A percentile compares a stretch with the other conserved stretches of the same genome.
These are phyloP conservation scores for Rutilus rutilus DNA, from an alignment of 2,113 vertebrate species.

Conservation along the genomic window DNA sequence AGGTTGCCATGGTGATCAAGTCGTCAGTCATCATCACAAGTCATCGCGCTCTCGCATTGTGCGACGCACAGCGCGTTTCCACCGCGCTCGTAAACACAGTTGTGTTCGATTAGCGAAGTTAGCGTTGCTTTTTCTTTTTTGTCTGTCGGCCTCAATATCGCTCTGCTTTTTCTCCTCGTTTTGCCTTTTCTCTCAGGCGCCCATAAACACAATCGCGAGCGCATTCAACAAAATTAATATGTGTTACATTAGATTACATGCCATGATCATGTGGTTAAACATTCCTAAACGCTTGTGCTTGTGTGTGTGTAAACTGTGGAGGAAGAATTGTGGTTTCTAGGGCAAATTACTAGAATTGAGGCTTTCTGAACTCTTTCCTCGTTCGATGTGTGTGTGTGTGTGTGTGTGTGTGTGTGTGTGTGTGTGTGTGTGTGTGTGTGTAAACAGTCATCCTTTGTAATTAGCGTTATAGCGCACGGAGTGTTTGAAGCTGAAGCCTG, in stretches of 20 bases:
- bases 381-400: not conserved
- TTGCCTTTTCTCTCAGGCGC: slow-evolving; percentile 3
- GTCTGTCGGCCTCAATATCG: slow-evolving; percentile 6
- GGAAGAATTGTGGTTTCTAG: slow-evolving; percentile 34
- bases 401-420: not conserved
- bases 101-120: slow-evolving; percentile 50
- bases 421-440: not conserved
- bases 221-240: slow-evolving; percentile 18
- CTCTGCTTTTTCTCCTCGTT: not conserved
- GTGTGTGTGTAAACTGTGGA: slow-evolving; percentile 29
- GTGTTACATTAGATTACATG: slow-evolving; percentile 3
- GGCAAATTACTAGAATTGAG: not conserved
- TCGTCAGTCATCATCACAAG: not conserved
- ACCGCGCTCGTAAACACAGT: slow-evolving; percentile 52
- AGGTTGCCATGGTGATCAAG: slow-evolving; percentile 16
- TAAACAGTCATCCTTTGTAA: not conserved
- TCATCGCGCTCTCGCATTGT: not conserved
- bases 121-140: slow-evolving; percentile 33
- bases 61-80: slow-evolving; percentile 16
- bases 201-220: not conserved
- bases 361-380: not conserved
- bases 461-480: not conserved
- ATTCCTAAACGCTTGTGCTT: slow-evolving; percentile 22
- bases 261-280: slow-evolving; percentile 15
- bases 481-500: not conserved